Evolutionary conservation across 2,797 vertebrate species (phyloP), one percentile per base, ranked within the genome.

Genomic region (Nyctibius grandis): DNA sequence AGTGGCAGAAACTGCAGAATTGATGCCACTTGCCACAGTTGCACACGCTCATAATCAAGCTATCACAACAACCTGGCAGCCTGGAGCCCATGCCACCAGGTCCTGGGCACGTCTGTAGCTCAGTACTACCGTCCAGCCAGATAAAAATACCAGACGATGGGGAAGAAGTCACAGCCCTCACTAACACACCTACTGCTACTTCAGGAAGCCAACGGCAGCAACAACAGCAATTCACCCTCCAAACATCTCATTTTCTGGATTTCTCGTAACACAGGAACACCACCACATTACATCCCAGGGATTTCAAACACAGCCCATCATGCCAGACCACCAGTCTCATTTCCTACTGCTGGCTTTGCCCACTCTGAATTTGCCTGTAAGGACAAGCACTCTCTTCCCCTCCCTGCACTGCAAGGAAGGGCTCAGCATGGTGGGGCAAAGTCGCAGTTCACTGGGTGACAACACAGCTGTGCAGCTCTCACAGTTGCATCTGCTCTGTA

Each of bases 51-150:
- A 59, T 57, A 80, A 96, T 85, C 21, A 31, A 40, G 87, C 82
- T 95, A 82, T 96, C 87, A 91, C 79, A 93, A 86, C 64, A 94
- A 86, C 85, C 90, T 67, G 63, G 86, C 85, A 97, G 61, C 28
- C 85, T 93, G 91, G 72, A 18, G 36, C 6, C 38, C 3, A 5
- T 91, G 95, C 47, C 56, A 84, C 28, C 56, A 34, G 38, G 85
- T 91, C 90, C 92, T 95, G 65, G 67, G 56, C 82, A 89, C 33
- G 40, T 89, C 78, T 6, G 20, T 19, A 51, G 56, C 75, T 95
- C 89, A 50, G 51, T 26, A 12, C 34, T 67, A 53, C 63, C 33
- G 42, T 70, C 48, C 51, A 85, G 63, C 9, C 57, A 22, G 67
- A 67, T 34, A 38, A 31, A 93, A 94, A 53, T 45, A 92, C 40